Conservation (phyloP, 1,140 invertebrate genomes). For the Cataglyphis hispanica region DNA sequence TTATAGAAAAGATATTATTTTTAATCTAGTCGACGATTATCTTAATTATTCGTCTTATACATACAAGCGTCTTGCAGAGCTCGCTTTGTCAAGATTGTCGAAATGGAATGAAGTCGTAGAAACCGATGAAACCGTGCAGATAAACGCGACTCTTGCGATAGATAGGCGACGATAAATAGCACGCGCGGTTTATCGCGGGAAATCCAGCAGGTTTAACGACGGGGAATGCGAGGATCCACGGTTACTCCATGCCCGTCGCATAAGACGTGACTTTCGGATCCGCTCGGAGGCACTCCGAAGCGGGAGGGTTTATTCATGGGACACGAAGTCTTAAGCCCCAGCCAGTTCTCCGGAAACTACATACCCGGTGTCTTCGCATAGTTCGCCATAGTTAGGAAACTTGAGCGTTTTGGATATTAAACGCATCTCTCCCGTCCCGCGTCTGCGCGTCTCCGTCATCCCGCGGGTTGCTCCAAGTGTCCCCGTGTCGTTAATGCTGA, state of each 20-base stretch:
- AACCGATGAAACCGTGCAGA: conserved; percentile 4
- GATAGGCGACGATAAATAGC: conserved; percentile 41
- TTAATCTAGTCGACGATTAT: not conserved
- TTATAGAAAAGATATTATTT: conserved; percentile 17
- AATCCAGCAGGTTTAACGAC: conserved; percentile 37
- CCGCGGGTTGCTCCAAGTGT: conserved; percentile 55
- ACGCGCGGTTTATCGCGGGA: conserved; percentile 13
- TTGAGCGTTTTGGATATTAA: conserved; percentile 68
- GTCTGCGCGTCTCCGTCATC: conserved; percentile 18
- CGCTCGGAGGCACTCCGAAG: conserved; percentile 26
- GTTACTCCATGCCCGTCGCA: conserved; percentile 12
- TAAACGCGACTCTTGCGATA: conserved; percentile 11
- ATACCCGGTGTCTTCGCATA: conserved; percentile 71
- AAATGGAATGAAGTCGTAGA: not conserved
- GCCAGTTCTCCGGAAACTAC: conserved; percentile 47
- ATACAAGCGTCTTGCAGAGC: not conserved
- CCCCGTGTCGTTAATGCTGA: conserved; percentile 44
- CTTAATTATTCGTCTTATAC: not conserved
- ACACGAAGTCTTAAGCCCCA: conserved; percentile 59
- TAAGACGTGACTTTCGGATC: conserved; percentile 61
- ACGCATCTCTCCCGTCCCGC: conserved; percentile 35
- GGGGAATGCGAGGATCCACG: conserved; percentile 24
- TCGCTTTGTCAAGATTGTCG: not conserved
- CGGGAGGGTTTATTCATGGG: conserved; percentile 49
- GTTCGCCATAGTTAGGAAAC: conserved; percentile 76